phyloP scores from a whole-genome alignment of 2,113 vertebrate genomes.

The Motacilla tschutschensis region DNA sequence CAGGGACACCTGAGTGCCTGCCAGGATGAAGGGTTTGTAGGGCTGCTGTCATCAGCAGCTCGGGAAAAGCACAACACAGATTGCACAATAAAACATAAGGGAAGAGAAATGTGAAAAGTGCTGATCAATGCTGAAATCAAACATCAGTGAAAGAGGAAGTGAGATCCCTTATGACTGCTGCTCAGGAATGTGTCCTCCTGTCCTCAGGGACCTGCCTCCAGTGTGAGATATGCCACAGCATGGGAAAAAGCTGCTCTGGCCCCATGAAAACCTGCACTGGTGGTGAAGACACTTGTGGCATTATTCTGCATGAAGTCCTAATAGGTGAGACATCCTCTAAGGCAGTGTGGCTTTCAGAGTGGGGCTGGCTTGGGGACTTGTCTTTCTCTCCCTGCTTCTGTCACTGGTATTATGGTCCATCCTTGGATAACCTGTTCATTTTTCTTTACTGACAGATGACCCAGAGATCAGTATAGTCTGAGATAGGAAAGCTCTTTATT shows the following conservation, averaged over 20 bases:
- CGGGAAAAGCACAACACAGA: neutral
- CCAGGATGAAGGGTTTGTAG: neutral
- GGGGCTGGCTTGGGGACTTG: accelerated
- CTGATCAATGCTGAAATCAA: neutral
- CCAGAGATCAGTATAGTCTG: neutral
- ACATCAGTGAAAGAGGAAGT: neutral
- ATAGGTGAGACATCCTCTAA: neutral
- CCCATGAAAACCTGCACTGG: neutral
- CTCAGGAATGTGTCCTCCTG: neutral
- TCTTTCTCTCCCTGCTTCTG: neutral
- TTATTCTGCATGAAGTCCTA: neutral
- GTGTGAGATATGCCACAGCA: slow-evolving; percentile 30
- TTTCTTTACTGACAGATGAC: neutral
- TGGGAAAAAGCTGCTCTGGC: slow-evolving; percentile 32
- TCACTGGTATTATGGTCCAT: neutral
- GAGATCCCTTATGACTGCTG: neutral
- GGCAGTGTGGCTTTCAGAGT: accelerated
- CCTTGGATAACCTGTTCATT: neutral
- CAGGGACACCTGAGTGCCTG: neutral
- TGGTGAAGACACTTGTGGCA: slow-evolving; percentile 24
- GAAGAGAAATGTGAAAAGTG: neutral
- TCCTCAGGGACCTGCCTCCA: slow-evolving; percentile 2
- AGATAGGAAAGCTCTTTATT: neutral
- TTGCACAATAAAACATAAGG: neutral
- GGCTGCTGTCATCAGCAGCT: neutral